These are phyloP conservation scores for Escarpia spicata DNA, from an alignment of 2,888 invertebrate genomes.

Conservation along the genomic window DNA sequence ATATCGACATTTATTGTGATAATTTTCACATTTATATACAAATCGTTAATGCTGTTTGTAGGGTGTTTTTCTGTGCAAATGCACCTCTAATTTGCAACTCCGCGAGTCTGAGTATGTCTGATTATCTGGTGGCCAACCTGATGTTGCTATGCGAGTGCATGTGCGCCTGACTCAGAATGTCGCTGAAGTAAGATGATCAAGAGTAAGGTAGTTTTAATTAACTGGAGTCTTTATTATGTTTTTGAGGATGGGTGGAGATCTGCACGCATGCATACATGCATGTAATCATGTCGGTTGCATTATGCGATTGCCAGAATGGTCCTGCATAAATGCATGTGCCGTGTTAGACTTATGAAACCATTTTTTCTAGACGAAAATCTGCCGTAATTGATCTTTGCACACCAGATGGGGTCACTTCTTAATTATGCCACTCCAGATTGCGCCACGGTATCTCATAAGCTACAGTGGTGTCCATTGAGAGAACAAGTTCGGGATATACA, in stretches of 20 bases:
- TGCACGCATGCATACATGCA: slow-evolving; percentile 9
- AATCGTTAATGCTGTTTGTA: background rate
- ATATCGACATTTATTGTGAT: background rate
- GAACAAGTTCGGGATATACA: too few species aligned
- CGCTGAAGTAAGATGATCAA: background rate
- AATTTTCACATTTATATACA: slow-evolving; percentile 7
- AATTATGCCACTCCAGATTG: too few species aligned
- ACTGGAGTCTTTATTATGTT: background rate
- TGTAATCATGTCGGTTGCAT: background rate
- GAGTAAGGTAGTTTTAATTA: background rate
- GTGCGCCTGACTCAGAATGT: background rate
- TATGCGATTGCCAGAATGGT: background rate
- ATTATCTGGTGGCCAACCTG: background rate
- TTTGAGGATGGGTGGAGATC: background rate
- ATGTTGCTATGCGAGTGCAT: background rate
- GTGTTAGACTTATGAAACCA: background rate
- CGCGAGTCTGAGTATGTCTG: background rate
- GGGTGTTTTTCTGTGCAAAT: background rate
- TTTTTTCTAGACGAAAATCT: too few species aligned
- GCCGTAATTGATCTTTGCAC: too few species aligned
- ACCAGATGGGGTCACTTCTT: too few species aligned
- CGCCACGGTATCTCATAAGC: too few species aligned
- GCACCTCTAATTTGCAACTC: background rate
- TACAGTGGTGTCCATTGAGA: too few species aligned
- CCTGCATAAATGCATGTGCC: background rate